Percentiles rank a stretch among this genome's conserved stretches.
Evolutionary conservation across 2,888 invertebrate genomes (phyloP).

Genomic region (Callyntrura sp.): DNA sequence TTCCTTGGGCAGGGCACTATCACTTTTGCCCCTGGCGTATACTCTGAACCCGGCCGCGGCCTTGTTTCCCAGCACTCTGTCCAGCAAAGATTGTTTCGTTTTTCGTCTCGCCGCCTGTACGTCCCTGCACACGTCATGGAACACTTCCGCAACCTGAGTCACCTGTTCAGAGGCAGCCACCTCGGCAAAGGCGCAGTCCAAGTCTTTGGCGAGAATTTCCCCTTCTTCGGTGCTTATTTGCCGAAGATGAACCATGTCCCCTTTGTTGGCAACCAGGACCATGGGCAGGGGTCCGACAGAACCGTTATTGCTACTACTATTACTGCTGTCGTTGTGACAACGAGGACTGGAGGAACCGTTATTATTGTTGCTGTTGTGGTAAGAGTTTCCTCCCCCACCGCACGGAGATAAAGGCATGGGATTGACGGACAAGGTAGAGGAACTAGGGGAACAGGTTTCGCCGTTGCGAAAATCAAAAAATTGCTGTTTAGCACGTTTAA

Average conservation of each 20-base stretch:
- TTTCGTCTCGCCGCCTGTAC: slow-evolving; percentile 92
- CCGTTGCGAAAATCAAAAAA: slow-evolving; percentile 87
- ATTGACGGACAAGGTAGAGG: slow-evolving; percentile 48
- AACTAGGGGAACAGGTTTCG: slow-evolving; percentile 24
- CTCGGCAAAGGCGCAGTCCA: slow-evolving; percentile 95
- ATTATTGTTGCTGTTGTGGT: slow-evolving; percentile 57
- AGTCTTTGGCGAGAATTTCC: slow-evolving; percentile 94
- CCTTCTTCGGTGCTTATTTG: slow-evolving; percentile 95
- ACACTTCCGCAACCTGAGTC: slow-evolving; percentile 93
- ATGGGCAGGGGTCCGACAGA: slow-evolving; percentile 87
- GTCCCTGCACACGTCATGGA: slow-evolving; percentile 92
- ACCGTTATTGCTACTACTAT: slow-evolving; percentile 41
- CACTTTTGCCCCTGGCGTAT: slow-evolving; percentile 95
- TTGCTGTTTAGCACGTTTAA: slow-evolving; percentile 90
- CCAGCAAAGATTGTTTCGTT: slow-evolving; percentile 93
- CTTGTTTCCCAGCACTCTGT: slow-evolving; percentile 91
- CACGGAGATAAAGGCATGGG: slow-evolving; percentile 41
- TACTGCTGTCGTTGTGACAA: slow-evolving; percentile 47
- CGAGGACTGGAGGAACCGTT: slow-evolving; percentile 74
- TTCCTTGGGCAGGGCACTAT: slow-evolving; percentile 94
- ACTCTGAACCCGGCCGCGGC: slow-evolving; percentile 87
- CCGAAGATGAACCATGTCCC: slow-evolving; percentile 95
- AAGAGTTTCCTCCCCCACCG: slow-evolving; percentile 42
- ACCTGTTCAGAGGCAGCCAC: slow-evolving; percentile 95
- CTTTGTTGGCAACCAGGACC: slow-evolving; percentile 95